Evolutionary conservation across 2,888 invertebrate genomes (phyloP).

Genomic region (Netelia fuscicornis): DNA sequence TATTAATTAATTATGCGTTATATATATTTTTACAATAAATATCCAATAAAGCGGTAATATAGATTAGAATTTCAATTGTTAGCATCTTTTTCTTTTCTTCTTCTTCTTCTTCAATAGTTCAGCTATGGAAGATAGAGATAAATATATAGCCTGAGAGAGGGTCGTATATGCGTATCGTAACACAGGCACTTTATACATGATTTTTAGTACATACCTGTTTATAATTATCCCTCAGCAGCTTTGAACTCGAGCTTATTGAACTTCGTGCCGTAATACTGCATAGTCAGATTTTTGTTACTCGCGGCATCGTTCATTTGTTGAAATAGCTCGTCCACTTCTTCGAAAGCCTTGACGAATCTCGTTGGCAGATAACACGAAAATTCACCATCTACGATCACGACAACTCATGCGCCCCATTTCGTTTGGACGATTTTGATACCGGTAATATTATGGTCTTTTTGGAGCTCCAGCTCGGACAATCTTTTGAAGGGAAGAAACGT

Average conservation of each 20-base stretch:
- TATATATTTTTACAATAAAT: no score
- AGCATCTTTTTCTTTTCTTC: no score
- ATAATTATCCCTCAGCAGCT: background rate
- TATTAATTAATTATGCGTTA: no score
- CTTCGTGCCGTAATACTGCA: conserved; percentile 33
- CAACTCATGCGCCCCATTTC: background rate
- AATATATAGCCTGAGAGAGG: no score
- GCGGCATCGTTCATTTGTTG: background rate
- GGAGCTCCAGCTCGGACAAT: background rate
- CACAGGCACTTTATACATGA: no score
- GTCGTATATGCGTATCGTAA: no score
- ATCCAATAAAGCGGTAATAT: no score
- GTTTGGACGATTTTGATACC: background rate
- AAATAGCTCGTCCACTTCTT: background rate
- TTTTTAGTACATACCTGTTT: no score
- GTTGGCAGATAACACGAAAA: conserved; percentile 14
- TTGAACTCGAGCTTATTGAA: conserved; percentile 26
- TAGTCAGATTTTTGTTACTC: background rate
- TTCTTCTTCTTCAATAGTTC: no score
- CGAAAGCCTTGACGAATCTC: conserved; percentile 13
- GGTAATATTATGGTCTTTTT: background rate
- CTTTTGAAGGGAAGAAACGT: background rate
- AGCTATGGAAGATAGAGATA: no score
- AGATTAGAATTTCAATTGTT: no score
- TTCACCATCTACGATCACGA: background rate